These are phyloP conservation scores for Brachionus koreanus DNA, from an alignment of 1,140 invertebrate species.

Conservation along the genomic window DNA sequence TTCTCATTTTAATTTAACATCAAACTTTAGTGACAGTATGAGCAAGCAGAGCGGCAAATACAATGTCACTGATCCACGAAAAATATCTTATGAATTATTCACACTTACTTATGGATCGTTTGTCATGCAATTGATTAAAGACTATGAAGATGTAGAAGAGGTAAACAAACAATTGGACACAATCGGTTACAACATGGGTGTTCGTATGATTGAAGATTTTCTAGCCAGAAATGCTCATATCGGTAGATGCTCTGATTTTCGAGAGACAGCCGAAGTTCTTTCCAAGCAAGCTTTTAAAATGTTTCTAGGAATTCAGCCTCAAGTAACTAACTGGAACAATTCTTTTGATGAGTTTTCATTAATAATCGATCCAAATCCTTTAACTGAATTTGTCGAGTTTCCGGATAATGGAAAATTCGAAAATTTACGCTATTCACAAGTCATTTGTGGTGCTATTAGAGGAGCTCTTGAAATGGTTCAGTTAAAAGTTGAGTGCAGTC, in stretches of 20 bases:
- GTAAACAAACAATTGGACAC: constrained; percentile 62
- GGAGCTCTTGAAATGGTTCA: constrained; percentile 94
- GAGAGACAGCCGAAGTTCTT: constrained; percentile 94
- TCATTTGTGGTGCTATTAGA: constrained; percentile 76
- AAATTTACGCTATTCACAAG: constrained; percentile 85
- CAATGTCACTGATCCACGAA: background rate
- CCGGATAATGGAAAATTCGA: constrained; percentile 68
- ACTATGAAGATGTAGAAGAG: constrained; percentile 94
- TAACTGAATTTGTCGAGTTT: constrained; percentile 97
- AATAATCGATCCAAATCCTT: constrained; percentile 82
- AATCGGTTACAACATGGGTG: constrained; percentile 93
- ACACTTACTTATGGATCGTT: constrained; percentile 95
- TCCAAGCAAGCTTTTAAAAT: constrained; percentile 75
- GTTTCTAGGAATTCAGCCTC: constrained; percentile 83
- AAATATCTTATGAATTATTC: constrained; percentile 70
- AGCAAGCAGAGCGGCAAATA: constrained; percentile 10
- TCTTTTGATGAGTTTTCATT: constrained; percentile 93
- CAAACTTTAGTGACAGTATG: background rate
- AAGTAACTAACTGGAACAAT: constrained; percentile 85
- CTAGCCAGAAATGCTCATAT: constrained; percentile 78
- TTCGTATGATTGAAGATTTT: constrained; percentile 94
- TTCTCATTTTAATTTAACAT: background rate
- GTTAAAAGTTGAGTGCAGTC: constrained; percentile 67
- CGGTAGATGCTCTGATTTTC: constrained; percentile 85
- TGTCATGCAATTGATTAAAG: constrained; percentile 91